Evolutionary conservation across 2,113 vertebrate species (phyloP), one percentile per base, ranked within the genome.

Genomic region (Beaufortia kweichowensis): DNA sequence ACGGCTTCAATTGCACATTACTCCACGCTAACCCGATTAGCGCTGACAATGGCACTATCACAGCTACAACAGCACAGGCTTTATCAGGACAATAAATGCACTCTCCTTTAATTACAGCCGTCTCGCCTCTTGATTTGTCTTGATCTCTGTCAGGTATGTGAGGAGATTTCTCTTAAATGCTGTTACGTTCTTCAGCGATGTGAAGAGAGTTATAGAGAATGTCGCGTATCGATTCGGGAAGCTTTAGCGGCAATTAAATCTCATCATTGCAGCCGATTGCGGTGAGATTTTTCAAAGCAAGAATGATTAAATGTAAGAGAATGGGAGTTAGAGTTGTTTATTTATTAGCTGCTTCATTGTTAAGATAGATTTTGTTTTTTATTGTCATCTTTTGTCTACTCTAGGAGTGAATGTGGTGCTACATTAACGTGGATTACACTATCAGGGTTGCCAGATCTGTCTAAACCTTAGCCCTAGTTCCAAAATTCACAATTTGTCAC

Each of bases 31-130:
- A 82, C 76, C 50, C 75, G 31, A 87, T 86, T 81, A 84, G 62
- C 50, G 66, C 31, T 70, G 79, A 86, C 75, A 82, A 62, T 10
- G 31, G 65, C 75, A 76, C 72, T 63, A 85, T 87, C 63, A 66
- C 43, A 55, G 67, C 73, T 79, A 56, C 83, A 82, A 81, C 75
- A 70, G 79, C 66, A 71, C 74, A 60, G 72, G 61, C 35, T 4
- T 65, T 73, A 78, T 83, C 78, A 48, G 67, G 65, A 75, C 71
- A 24, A 79, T 77, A 77, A 82, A 79, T 75, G 75, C 75, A 78
- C 79, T 71, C 73, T 82, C 64, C 78, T 83, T 80, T 81, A 79
- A 80, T 83, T 82, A 79, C 81, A 81, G 77, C 80, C 61, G 79
- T 82, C 60, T 43, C 62, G 41, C 63, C 23, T 63, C 29, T 41